Evolutionary conservation across 1,140 invertebrate species (phyloP), one percentile per base, ranked within the genome.

Genomic region (Mya arenaria): DNA sequence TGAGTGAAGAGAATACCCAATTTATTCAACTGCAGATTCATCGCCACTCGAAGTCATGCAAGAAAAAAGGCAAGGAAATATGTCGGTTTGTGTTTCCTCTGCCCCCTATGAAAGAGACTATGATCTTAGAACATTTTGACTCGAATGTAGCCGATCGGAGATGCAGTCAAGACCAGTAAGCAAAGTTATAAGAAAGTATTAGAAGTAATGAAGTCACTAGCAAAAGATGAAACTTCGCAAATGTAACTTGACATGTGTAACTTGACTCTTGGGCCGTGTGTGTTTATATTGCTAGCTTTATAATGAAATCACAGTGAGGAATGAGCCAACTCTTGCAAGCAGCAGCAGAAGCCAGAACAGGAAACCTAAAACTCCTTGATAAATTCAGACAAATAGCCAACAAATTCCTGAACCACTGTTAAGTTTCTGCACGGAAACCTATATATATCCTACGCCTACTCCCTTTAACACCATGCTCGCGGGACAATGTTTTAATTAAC

Each of bases 341-440:
- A 66, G 84, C 74, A 10, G 36, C 37, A 19, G 81, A 85, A 75
- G 81, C 69, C 0, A 78, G 52, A 60, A 19, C 4, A 44, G 82
- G 73, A 2, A 83, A 85, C 44, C 17, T 65, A 25, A 56, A 71
- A 17, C n/a, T 84, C 17, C 8, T 23, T 41, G 41, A 84, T 25
- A 77, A 52, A 84, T 10, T 85, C 10, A 30, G 77, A 65, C 30
- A 56, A 8, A 85, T 85, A 6, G 66, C 74, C 17, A 84, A 86
- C 41, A 86, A 84, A 30, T 86, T 86, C 32, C 63, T 86, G 0
- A 86, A 86, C 37, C 71, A 83, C 37, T 73, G 77, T 56, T 82
- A 86, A 73, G 71, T 81, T n/a, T 68, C 48, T 25, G 85, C 83
- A n/a, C 83, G 84, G 62, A 79, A 86, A 69, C 72, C 85, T 34